These are phyloP conservation scores for Equus przewalskii DNA, from an alignment of 2,113 vertebrate species.

Conservation along the genomic window DNA sequence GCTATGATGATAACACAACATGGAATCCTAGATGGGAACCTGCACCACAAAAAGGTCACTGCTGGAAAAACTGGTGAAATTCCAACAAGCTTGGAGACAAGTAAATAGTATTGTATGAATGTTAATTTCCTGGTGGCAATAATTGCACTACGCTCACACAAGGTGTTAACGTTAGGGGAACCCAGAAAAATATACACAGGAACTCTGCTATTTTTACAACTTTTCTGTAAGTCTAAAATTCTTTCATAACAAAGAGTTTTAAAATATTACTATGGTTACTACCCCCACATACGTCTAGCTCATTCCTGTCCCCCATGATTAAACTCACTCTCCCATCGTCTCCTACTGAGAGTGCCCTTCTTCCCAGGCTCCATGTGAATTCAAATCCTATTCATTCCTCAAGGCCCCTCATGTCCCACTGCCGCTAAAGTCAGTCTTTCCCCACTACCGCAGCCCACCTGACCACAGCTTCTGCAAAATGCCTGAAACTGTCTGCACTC, in stretches of 20 bases:
- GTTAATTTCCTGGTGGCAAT: neutral
- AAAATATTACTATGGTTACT: neutral
- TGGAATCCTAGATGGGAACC: neutral
- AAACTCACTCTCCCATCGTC: neutral
- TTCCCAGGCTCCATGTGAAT: neutral
- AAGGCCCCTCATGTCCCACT: neutral
- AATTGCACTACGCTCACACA: neutral
- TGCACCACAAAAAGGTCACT: neutral
- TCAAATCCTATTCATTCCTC: neutral
- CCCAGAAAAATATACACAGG: neutral
- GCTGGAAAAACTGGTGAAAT: neutral
- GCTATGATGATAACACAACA: accelerated
- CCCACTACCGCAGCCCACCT: neutral
- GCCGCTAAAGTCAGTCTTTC: neutral
- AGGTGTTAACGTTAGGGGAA: neutral
- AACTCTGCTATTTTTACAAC: neutral
- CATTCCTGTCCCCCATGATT: neutral
- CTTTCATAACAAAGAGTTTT: neutral
- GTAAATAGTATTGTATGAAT: neutral
- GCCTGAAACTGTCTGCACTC: neutral
- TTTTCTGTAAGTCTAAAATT: neutral
- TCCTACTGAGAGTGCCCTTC: neutral
- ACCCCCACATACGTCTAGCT: neutral
- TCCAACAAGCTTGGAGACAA: neutral
- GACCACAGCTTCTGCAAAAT: accelerated